phyloP scores from a whole-genome alignment of 2,888 invertebrate species.

The Sepiola atlantica region DNA sequence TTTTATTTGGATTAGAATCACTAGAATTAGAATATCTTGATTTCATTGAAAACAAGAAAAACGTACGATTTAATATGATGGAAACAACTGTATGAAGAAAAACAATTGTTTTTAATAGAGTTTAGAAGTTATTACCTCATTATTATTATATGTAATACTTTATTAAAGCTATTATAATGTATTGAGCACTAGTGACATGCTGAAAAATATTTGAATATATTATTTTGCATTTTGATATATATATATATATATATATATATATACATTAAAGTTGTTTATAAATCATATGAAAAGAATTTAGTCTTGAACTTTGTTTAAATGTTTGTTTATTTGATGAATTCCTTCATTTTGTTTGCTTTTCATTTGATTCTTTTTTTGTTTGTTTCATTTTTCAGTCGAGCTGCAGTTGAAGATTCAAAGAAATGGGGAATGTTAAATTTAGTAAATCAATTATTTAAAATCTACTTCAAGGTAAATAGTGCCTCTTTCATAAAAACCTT shows the following conservation, averaged over 20 bases:
- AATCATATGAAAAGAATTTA: not conserved
- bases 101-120: too few relatives aligned
- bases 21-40: too few relatives aligned
- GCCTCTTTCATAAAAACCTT: not conserved
- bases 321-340: not conserved
- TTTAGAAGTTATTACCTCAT: too few relatives aligned
- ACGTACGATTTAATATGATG: too few relatives aligned
- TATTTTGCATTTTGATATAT: not conserved
- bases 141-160: too few relatives aligned
- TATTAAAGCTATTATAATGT: too few relatives aligned
- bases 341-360: not conserved
- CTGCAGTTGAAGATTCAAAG: conserved; percentile 92
- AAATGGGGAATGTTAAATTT: conserved; percentile 95
- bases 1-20: too few relatives aligned
- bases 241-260: not conserved
- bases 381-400: conserved; percentile 78
- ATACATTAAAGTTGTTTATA: too few relatives aligned
- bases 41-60: too few relatives aligned
- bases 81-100: too few relatives aligned
- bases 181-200: too few relatives aligned
- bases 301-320: not conserved
- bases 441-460: conserved; percentile 97
- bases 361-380: not conserved
- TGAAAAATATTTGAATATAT: too few relatives aligned
- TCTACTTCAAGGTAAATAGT: conserved; percentile 91